Evolutionary conservation across 2,888 invertebrate genomes (phyloP), one percentile per base, ranked within the genome.

Genomic region (Isotomurus palustris): DNA sequence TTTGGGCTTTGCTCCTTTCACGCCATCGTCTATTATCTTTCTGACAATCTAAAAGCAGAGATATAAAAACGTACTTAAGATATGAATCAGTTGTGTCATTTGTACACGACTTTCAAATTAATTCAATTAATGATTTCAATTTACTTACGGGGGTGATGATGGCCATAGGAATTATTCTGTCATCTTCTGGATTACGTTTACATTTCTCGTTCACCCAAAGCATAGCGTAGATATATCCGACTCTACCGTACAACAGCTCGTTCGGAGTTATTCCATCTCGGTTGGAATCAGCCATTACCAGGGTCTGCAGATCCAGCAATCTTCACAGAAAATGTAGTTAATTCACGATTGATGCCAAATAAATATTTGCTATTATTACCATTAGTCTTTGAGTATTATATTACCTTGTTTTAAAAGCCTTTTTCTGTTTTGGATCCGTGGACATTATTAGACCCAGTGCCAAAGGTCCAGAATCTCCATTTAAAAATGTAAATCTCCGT

Each of bases 241-340:
- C 82, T 73, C 88, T 80, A 4, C 94, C 93, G 78, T 89, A 91
- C 32, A 94, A 78, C 55, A 91, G 75, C 77, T 93, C 93, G 80
- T 92, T 87, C 0, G 90, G 85, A 35, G 82, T 71, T 62, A 79
- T 78, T 74, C 73, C 40, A 81, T 77, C 54, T 80, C 77, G 66
- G 82, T 73, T 50, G n/a, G 3, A n/a, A 12, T 47, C 14, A 28
- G n/a, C 24, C n/a, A 21, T 35, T 19, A 84, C 79, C 66, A 81
- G 75, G 49, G 79, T 75, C 54, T 79, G 77, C 56, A 87, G 72
- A 14, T 78, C 74, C 68, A 80, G 76, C 29, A 87, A 75, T 40
- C 17, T n/a, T n/a, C 40, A 40, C 40, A 17, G 6, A 40, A 40
- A 40, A 8, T n/a, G 10, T 19, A 17, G 6, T 17, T 40, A 19